Percentiles rank a stretch among this genome's conserved stretches.
These are phyloP conservation scores for Phragmatobia fuliginosa DNA, from an alignment of 2,888 invertebrate genomes.

Conservation along the genomic window DNA sequence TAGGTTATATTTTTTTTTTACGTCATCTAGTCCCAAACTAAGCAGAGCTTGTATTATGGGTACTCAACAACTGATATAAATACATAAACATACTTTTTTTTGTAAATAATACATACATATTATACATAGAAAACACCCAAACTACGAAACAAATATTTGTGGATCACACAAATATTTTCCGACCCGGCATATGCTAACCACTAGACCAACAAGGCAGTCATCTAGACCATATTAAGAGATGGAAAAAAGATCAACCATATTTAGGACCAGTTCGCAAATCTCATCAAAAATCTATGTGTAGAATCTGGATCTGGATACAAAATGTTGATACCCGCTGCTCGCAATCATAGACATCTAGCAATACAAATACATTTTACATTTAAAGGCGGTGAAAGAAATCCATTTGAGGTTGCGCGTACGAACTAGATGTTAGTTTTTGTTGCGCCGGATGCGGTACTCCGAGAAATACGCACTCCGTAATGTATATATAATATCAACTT, in stretches of 20 bases:
- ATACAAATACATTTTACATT: conserved; percentile 72
- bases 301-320: conserved; percentile 32
- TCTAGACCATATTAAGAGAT: neutral
- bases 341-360: conserved; percentile 56
- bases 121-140: too few species aligned
- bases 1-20: too few species aligned
- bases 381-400: conserved; percentile 69
- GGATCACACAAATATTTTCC: too few species aligned
- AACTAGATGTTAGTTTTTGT: conserved; percentile 67
- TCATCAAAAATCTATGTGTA: conserved; percentile 20
- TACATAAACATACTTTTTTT: too few species aligned
- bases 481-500: conserved; percentile 72
- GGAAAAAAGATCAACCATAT: neutral
- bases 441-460: conserved; percentile 76
- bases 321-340: conserved; percentile 63
- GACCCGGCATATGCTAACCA: too few species aligned
- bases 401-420: conserved; percentile 76
- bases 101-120: too few species aligned
- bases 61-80: too few species aligned
- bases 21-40: too few species aligned
- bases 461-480: conserved; percentile 53
- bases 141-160: too few species aligned
- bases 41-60: too few species aligned
- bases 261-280: conserved; percentile 19
- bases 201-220: too few species aligned